Conservation (phyloP, 2,113 vertebrate genomes). For the Pteruthius melanotis region DNA sequence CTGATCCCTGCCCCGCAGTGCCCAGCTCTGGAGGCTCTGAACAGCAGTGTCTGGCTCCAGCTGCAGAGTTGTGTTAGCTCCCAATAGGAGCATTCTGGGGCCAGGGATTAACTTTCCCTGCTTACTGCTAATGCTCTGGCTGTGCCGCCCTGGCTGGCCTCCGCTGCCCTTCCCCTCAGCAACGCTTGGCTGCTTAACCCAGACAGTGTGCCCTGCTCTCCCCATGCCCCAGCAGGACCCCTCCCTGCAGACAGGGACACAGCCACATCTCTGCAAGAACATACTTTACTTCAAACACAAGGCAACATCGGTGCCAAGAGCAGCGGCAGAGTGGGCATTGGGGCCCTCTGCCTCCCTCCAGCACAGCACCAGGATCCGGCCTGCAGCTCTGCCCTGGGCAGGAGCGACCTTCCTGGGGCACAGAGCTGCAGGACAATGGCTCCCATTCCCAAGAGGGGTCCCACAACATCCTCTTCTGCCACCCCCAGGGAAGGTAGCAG, state of each 20-base stretch:
- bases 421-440: not conserved
- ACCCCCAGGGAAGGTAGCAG: not conserved
- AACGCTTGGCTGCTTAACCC: not conserved
- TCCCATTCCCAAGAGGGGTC: not conserved
- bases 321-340: not conserved
- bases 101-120: constrained; percentile 36
- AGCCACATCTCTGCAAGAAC: not conserved
- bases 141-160: rapidly evolving
- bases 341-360: not conserved
- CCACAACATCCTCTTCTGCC: not conserved
- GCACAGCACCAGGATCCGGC: rapidly evolving
- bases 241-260: not conserved
- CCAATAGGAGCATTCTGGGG: not conserved
- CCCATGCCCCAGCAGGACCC: not conserved
- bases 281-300: constrained; percentile 56
- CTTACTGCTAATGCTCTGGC: not conserved
- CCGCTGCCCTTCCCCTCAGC: not conserved
- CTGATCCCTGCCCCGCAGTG: not conserved
- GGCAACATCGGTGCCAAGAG: not conserved
- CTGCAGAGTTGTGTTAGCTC: not conserved
- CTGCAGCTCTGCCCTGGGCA: rapidly evolving
- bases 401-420: not conserved
- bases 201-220: not conserved
- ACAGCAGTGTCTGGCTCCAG: not conserved
- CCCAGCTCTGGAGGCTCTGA: not conserved